A percentile compares a stretch with the other conserved stretches of the same genome.
These are phyloP conservation scores for Natrix natrix DNA, from an alignment of 2,797 vertebrate genomes.

Conservation along the genomic window DNA sequence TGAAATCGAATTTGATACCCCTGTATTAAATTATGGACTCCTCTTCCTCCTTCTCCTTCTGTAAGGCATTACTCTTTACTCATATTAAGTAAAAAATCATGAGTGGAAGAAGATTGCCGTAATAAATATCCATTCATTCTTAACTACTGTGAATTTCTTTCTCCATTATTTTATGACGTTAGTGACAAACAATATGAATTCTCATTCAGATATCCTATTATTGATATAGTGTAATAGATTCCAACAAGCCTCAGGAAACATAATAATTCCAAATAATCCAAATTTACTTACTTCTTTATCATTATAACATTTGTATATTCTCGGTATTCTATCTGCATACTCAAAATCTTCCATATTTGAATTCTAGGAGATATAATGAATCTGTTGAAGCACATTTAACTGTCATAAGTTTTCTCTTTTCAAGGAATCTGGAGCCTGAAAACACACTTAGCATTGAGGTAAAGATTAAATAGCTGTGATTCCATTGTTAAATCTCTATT, in stretches of 20 bases:
- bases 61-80: neutral
- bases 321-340: neutral
- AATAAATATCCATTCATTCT: neutral
- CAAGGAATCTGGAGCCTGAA: neutral
- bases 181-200: neutral
- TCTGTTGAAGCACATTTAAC: neutral
- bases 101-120: neutral
- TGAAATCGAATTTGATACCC: too few species aligned
- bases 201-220: neutral
- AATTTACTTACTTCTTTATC: neutral
- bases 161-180: neutral
- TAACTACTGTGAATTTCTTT: neutral
- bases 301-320: neutral
- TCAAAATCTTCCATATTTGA: neutral
- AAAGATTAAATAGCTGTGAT: neutral
- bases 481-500: neutral
- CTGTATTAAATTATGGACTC: too few species aligned
- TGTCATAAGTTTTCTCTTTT: neutral
- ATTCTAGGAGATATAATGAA: neutral
- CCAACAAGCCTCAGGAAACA: neutral
- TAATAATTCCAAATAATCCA: neutral
- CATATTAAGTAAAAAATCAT: neutral
- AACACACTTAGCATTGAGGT: neutral
- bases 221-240: neutral
- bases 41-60: too few species aligned